Base-by-base conservation (phyloP, 2,797 vertebrate species). In the Myotis pilosus region DNA sequence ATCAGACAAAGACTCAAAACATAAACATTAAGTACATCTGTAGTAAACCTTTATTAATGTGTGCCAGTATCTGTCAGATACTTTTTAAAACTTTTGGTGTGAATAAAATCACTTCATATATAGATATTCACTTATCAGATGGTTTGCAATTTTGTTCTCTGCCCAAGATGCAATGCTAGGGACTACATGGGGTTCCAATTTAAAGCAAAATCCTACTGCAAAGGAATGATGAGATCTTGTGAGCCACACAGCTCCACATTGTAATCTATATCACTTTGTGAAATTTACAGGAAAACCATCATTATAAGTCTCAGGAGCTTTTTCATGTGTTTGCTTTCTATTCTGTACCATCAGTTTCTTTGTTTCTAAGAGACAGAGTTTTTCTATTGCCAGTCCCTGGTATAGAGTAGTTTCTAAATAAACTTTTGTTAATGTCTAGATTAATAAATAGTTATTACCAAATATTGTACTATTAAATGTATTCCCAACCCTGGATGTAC, bases 1-100 rank as follows among this genome's bases (percentile, higher is more conserved):
- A 97, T 97, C 90, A 96, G 90, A 97, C 69, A 90, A 96, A 75
- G 84, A 44, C 72, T 97, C 87, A 79, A 96, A 96, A 97, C 78
- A 95, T 87, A 96, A 69, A 93, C 79, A 97, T 95, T 64, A 81
- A 97, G 90, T 95, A 96, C 19, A 97, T 74, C 82, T 96, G 47
- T 94, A 97, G 96, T 44, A 94, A 49, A 94, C 11, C 93, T 95
- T 93, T 92, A 87, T 87, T 97, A 97, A 96, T 91, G 68, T 87
- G 0, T 94, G n/a, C 92, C 78, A 96, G 68, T 93, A 96, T 94
- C 92, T 97, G 90, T 91, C 92, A 93, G 76, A 53, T 92, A 22
- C 23, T 38, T 66, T 23, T 36, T 64, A 94, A 85, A 53, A 83
- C 96, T 81, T 11, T 69, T 36, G 1, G 2, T 91, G 64, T 62